phyloP scores from a whole-genome alignment of 2,888 invertebrate genomes.

The Chrysotoxum bicinctum region DNA sequence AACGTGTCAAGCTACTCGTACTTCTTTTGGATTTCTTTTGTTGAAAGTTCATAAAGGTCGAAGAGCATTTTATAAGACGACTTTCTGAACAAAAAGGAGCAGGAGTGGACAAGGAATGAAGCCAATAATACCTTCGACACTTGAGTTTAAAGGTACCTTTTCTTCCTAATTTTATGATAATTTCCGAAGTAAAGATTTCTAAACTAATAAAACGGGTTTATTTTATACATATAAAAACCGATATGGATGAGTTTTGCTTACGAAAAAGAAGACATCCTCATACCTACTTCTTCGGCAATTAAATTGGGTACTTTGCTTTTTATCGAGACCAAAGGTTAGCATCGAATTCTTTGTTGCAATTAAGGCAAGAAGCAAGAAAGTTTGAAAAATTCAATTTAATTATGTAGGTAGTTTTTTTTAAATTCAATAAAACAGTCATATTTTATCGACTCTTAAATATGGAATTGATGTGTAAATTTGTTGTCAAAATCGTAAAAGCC shows the following conservation, averaged over 20 bases:
- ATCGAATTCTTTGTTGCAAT: too few relatives aligned
- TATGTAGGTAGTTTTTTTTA: too few relatives aligned
- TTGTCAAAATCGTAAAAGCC: too few relatives aligned
- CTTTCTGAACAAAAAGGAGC: slow-evolving; percentile 26
- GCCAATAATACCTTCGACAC: not conserved
- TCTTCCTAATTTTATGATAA: not conserved
- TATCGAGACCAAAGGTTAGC: too few relatives aligned
- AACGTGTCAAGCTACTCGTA: slow-evolving; percentile 16
- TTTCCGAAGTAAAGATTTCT: not conserved
- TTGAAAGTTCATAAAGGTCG: slow-evolving; percentile 48
- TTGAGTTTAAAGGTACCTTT: not conserved
- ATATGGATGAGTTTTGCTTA: not conserved
- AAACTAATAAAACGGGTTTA: not conserved
- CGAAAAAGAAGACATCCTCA: not conserved
- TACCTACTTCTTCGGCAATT: too few relatives aligned
- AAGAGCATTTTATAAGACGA: slow-evolving; percentile 51
- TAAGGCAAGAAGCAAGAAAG: too few relatives aligned
- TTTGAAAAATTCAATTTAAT: too few relatives aligned
- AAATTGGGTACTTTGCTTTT: too few relatives aligned
- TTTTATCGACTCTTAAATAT: too few relatives aligned
- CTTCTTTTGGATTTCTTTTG: slow-evolving; percentile 26
- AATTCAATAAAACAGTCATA: too few relatives aligned
- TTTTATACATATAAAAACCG: not conserved
- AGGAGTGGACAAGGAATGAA: not conserved
- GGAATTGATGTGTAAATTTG: too few relatives aligned